Percentiles rank a stretch among this genome's conserved stretches.
phyloP scores from a whole-genome alignment of 2,888 invertebrate genomes.

The Nysson spinosus region DNA sequence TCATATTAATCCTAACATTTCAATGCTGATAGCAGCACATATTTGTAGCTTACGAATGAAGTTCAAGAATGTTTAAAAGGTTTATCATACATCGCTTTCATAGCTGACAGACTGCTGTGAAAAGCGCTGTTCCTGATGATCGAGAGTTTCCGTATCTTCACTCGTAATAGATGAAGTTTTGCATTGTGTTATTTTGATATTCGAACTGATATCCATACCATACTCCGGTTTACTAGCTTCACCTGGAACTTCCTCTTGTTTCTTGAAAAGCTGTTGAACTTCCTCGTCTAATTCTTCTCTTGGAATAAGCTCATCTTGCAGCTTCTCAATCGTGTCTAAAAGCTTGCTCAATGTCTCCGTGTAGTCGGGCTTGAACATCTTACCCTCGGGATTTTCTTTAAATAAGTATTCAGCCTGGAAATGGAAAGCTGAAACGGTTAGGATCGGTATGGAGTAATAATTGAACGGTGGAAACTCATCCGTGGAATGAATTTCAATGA shows the following conservation, averaged over 20 bases:
- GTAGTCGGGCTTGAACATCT: constrained; percentile 84
- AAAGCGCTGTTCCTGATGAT: constrained; percentile 1
- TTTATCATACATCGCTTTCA: background rate
- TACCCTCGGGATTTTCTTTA: constrained; percentile 84
- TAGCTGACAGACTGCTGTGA: too few relatives aligned
- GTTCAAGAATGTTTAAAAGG: background rate
- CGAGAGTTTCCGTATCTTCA: constrained; percentile 1
- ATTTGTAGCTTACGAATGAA: too few relatives aligned
- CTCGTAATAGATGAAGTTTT: constrained; percentile 10
- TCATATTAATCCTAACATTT: too few relatives aligned
- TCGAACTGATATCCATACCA: constrained; percentile 5
- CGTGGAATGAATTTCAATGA: background rate
- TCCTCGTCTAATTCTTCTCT: constrained; percentile 38
- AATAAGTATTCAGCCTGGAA: constrained; percentile 83
- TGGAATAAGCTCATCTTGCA: constrained; percentile 73
- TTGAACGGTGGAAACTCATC: background rate
- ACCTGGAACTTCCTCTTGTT: background rate
- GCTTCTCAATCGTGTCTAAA: constrained; percentile 78
- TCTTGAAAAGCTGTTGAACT: constrained; percentile 32
- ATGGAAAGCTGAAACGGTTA: constrained; percentile 1
- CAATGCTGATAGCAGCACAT: too few relatives aligned
- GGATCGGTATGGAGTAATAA: background rate
- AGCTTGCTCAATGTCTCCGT: constrained; percentile 80
- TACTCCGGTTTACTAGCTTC: background rate
- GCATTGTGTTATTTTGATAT: background rate